A percentile compares a stretch with the other conserved stretches of the same genome.
These are phyloP conservation scores for Leucopsar rothschildi DNA, from an alignment of 2,113 vertebrate genomes.

Conservation along the genomic window DNA sequence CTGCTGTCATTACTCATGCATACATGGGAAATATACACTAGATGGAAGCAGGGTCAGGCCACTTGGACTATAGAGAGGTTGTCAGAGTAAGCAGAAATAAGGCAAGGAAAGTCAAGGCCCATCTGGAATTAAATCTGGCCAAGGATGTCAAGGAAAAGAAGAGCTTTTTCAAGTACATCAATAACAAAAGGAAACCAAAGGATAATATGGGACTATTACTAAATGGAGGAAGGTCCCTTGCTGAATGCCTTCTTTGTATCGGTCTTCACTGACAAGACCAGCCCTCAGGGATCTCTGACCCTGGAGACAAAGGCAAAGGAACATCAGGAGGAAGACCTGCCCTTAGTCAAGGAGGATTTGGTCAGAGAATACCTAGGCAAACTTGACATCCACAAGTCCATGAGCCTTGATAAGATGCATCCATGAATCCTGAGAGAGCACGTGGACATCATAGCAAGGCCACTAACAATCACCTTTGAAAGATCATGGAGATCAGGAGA, in stretches of 20 bases:
- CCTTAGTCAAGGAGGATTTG: not conserved
- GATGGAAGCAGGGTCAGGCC: not conserved
- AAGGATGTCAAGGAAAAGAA: not conserved
- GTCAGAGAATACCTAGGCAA: not conserved
- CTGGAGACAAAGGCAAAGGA: not conserved
- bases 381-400: not conserved
- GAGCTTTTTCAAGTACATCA: not conserved
- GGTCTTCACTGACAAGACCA: not conserved
- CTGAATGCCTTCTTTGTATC: not conserved
- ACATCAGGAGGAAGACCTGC: not conserved
- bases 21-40: rapidly evolving
- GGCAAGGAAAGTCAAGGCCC: not conserved
- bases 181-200: not conserved
- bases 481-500: not conserved
- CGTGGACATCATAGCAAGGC: not conserved
- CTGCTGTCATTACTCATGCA: not conserved
- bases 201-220: not conserved
- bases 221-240: not conserved
- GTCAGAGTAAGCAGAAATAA: not conserved
- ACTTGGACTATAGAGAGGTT: not conserved
- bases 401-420: not conserved
- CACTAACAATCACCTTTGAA: rapidly evolving
- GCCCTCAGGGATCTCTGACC: not conserved
- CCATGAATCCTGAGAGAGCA: not conserved
- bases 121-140: not conserved